Evolutionary conservation across 2,888 invertebrate genomes (phyloP), one percentile per base, ranked within the genome.

Genomic region (Drosophila mettleri): DNA sequence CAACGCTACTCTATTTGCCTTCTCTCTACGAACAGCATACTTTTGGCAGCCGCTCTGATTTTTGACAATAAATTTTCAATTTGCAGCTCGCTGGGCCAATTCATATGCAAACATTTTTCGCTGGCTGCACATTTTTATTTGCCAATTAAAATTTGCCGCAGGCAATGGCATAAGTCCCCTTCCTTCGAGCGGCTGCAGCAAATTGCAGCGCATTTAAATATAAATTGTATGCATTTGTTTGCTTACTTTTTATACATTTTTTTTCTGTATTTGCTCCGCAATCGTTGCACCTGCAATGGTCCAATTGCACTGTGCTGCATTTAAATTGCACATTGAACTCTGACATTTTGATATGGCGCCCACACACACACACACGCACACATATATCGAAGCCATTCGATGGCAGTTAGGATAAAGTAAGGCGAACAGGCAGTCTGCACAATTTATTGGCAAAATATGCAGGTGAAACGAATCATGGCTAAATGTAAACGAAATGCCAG

Each of bases 271-370:
- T 29, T 43, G 39, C 38, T 9, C 22, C 14, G 29, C 63, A 62
- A 49, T 65, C 31, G 59, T 46, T 61, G 49, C 62, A 64, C 63
- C 62, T 58, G 73, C 63, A 55, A 36, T 24, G 31, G 60, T 55
- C 59, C 80, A 86, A 82, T 85, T 74, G 78, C 78, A 70, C 68
- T 68, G 80, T 80, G 80, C 77, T 87, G 86, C 85, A 87, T 85
- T 85, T 87, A 87, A 85, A 85, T 85, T 85, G 85, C 87, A 85
- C 83, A 82, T 85, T 85, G 87, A 87, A 85, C 87, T 87, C 76
- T 87, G 85, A 82, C 85, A 87, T 85, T 85, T 78, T 78, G 85
- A 82, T 82, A 80, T 69, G 78, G 61, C 16, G 60, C 69, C 45
- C 49, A 62, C 64, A 57, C 76, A 24, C 14, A 29, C 49, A 24